Conservation (phyloP, 2,797 vertebrate species). For the Malacoctenus gilli region DNA sequence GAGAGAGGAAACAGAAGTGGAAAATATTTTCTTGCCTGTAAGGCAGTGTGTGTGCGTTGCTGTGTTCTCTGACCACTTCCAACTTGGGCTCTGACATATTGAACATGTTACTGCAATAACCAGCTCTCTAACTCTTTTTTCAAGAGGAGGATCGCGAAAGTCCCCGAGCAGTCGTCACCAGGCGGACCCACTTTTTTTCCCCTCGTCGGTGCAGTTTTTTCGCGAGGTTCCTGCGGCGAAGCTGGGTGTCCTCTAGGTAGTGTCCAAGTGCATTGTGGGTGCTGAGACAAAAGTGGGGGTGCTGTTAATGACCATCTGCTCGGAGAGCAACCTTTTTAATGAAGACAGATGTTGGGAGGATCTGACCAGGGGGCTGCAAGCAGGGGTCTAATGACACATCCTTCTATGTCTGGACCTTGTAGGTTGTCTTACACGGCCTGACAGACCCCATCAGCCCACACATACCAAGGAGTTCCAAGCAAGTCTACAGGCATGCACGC, state of each 20-base stretch:
- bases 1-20: no score
- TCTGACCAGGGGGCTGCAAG: constrained; percentile 82
- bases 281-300: constrained; percentile 64
- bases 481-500: background rate
- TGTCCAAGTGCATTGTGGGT: constrained; percentile 80
- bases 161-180: constrained; percentile 68
- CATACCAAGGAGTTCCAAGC: constrained; percentile 18
- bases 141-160: constrained; percentile 27
- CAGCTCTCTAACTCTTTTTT: constrained; percentile 34
- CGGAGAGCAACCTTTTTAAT: constrained; percentile 90
- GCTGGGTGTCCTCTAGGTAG: constrained; percentile 87
- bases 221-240: constrained; percentile 47
- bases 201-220: constrained; percentile 40
- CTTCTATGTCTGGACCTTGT: constrained; percentile 53
- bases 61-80: constrained; percentile 17
- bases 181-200: constrained; percentile 44
- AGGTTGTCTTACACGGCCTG: constrained; percentile 33
- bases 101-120: constrained; percentile 27
- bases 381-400: constrained; percentile 90
- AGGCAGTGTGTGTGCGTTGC: background rate
- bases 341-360: constrained; percentile 93
- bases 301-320: constrained; percentile 95
- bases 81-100: constrained; percentile 44
- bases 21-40: no score
- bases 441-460: constrained; percentile 20